phyloP scores from a whole-genome alignment of 2,113 vertebrate genomes.

The Callipepla californica region DNA sequence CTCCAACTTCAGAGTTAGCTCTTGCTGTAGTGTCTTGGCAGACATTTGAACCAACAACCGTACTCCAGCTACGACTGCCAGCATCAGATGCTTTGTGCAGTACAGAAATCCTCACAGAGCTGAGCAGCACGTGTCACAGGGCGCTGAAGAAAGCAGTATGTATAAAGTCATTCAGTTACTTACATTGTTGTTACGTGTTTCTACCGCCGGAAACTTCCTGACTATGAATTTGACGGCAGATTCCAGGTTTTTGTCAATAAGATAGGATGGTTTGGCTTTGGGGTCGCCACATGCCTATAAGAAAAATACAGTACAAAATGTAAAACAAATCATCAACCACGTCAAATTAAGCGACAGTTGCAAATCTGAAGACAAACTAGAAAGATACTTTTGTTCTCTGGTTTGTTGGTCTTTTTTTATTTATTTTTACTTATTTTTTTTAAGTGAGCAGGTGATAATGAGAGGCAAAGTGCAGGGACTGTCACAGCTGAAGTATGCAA shows the following conservation, averaged over 20 bases:
- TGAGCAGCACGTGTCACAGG: neutral
- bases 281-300: constrained; percentile 95
- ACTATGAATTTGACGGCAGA: constrained; percentile 99
- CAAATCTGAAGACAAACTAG: constrained; percentile 77
- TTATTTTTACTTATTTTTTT: constrained; percentile 53
- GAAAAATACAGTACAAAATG: constrained; percentile 71
- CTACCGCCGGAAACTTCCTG: constrained; percentile 96
- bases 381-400: constrained; percentile 57
- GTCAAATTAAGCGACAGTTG: constrained; percentile 47
- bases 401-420: neutral
- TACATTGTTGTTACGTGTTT: constrained; percentile 98
- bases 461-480: constrained; percentile 84
- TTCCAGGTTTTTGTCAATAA: constrained; percentile 98
- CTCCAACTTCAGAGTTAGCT: neutral
- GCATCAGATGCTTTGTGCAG: neutral
- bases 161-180: constrained; percentile 68
- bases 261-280: constrained; percentile 98
- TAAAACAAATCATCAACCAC: constrained; percentile 54
- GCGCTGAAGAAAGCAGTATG: neutral
- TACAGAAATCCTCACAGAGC: neutral
- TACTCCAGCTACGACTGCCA: neutral
- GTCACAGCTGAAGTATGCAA: constrained; percentile 86
- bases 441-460: constrained; percentile 85
- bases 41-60: neutral
- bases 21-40: neutral